phyloP scores from a whole-genome alignment of 2,888 invertebrate species.

The Acanthosoma haemorrhoidale region DNA sequence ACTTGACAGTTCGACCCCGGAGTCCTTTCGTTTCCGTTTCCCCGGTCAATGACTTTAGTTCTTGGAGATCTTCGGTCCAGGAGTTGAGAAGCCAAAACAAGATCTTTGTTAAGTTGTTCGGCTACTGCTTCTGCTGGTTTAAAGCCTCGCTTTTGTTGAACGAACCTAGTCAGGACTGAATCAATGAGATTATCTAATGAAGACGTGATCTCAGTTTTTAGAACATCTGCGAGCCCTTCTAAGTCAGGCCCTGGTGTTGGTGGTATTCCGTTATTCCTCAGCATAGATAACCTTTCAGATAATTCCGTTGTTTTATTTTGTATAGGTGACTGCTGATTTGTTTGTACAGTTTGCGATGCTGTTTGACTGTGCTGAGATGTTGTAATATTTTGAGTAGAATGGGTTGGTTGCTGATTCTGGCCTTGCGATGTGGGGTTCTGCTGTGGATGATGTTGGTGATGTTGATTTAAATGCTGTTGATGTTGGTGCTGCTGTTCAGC shows the following conservation, averaged over 20 bases:
- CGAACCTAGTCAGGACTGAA: slow-evolving; percentile 77
- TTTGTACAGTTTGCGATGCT: slow-evolving; percentile 48
- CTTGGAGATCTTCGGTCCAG: slow-evolving; percentile 79
- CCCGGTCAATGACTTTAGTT: slow-evolving; percentile 66
- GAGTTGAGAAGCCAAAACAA: slow-evolving; percentile 72
- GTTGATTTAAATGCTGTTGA: slow-evolving; percentile 52
- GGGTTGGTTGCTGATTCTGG: slow-evolving; percentile 45
- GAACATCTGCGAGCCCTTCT: slow-evolving; percentile 81
- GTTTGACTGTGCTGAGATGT: slow-evolving; percentile 41
- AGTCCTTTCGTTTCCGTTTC: slow-evolving; percentile 40
- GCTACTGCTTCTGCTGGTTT: slow-evolving; percentile 73
- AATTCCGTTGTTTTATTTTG: slow-evolving; percentile 51
- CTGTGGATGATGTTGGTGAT: slow-evolving; percentile 44
- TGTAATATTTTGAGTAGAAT: slow-evolving; percentile 43
- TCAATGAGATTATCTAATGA: slow-evolving; percentile 81
- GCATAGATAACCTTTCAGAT: slow-evolving; percentile 69
- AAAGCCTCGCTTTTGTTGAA: slow-evolving; percentile 66
- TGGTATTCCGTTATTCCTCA: slow-evolving; percentile 62
- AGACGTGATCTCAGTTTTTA: slow-evolving; percentile 84
- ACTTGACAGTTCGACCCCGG: slow-evolving; percentile 35
- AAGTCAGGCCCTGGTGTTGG: slow-evolving; percentile 72
- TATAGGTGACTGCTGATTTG: slow-evolving; percentile 38
- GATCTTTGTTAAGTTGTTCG: slow-evolving; percentile 79
- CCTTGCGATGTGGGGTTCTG: slow-evolving; percentile 45
- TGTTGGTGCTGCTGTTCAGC: slow-evolving; percentile 54